These are phyloP conservation scores for Osmerus mordax DNA, from an alignment of 2,113 vertebrate species.

Conservation along the genomic window DNA sequence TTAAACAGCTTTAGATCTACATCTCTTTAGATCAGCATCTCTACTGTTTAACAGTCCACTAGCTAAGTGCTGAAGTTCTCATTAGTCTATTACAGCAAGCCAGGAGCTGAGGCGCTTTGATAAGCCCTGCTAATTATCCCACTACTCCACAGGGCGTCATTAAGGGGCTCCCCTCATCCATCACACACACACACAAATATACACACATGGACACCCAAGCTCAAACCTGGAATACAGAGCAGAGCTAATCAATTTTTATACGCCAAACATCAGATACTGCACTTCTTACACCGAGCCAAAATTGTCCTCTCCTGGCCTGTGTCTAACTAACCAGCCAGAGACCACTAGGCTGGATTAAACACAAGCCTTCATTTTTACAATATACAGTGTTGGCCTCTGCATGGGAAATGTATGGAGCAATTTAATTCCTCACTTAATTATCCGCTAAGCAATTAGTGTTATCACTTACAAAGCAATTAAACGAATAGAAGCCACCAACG, in stretches of 20 bases:
- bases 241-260: neutral
- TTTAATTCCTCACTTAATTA: neutral
- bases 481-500: neutral
- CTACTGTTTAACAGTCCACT: slow-evolving; percentile 26
- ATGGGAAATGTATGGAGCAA: neutral
- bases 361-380: no score
- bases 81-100: slow-evolving; percentile 34
- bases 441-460: neutral
- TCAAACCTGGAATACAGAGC: neutral
- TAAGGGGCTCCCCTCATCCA: slow-evolving; percentile 29
- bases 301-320: no score
- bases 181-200: slow-evolving; percentile 4
- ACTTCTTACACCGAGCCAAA: neutral
- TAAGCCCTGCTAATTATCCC: slow-evolving; percentile 46
- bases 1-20: neutral
- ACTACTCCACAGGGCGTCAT: slow-evolving; percentile 24
- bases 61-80: slow-evolving; percentile 26
- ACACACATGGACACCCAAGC: neutral
- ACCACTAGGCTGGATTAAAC: no score
- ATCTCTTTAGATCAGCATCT: slow-evolving; percentile 4
- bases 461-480: slow-evolving; percentile 4
- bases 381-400: no score
- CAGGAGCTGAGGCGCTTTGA: slow-evolving; percentile 32
- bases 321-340: no score
- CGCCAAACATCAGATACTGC: neutral